Evolutionary conservation across 2,888 invertebrate species (phyloP), one percentile per base, ranked within the genome.

Genomic region (Andrena bucephala): DNA sequence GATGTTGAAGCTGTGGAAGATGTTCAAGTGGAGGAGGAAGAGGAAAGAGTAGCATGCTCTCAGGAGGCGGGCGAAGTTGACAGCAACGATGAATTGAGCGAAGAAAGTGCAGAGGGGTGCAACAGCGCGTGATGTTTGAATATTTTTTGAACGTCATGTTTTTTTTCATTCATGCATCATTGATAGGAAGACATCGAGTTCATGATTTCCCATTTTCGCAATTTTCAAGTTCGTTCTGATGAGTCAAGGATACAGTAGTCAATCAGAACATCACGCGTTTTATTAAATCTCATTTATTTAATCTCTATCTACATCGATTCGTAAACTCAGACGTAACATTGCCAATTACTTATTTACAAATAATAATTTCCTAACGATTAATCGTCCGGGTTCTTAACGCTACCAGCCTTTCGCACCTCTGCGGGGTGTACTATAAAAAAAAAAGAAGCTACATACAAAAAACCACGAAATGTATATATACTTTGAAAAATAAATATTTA

Each of bases 271-370:
- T 36, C 24, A 1, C 59, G 20, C 16, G 13, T 42, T 75, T 29
- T 71, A 77, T 54, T 13, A 70, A 72, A 77, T 69, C 48, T 78
- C 78, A 82, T 87, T 87, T 82, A 82, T 84, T 86, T 77, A 5
- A 62, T 77, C 29, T 67, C 31, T 77, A 75, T 79, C 62, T 76
- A 73, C 72, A 68, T 20, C 48, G 48, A 66, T 65, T 78, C 69
- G 31, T 59, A 60, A 66, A 68, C 50, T 71, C 20, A 16, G 6
- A 24, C 54, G 33, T 5, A 48, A 1, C 60, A 27, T 3, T n/a
- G 10, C 70, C 69, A 29, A 31, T 33, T 48, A 57, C 16, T 57
- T 83, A 85, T 84, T 84, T 87, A 84, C 78, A 89, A 80, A 71
- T 54, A 68, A 20, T 33, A 36, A 31, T 57, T 10, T 48, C 3